Base-by-base conservation (phyloP, 2,797 vertebrate species). In the Xiphorhynchus erythropygius region DNA sequence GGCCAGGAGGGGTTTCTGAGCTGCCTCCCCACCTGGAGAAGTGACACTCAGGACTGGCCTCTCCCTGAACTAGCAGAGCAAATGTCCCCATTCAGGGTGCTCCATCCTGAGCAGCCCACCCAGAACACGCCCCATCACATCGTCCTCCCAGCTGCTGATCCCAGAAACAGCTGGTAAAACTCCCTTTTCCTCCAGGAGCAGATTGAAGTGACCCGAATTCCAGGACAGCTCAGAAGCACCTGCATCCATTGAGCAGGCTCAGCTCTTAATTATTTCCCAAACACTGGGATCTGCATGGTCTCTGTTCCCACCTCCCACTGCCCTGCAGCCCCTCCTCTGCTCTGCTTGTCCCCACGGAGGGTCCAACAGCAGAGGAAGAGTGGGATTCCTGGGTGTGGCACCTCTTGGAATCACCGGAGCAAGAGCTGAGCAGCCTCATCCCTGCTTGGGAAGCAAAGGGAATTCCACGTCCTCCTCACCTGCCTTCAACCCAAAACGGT, bases 51-150 rank as follows among this genome's bases (percentile, higher is more conserved):
- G 74, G 60, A 49, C 22, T 7, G 7, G 35, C 16, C 47, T 60
- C 27, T 44, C 42, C 9, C 11, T 41, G 8, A 17, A 28, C 21
- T 2, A 32, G 13, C n/a, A 27, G 25, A 23, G 39, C 22, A 57
- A 65, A 71, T 0, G 8, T 4, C 32, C 35, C 35, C 17, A 1
- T 13, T 21, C 65, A 56, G 15, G 2, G 1, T 3, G 47, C 14
- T 35, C 60, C 32, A 17, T 23, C 25, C 37, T 27, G 78, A 53
- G 49, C 42, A 60, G 27, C 50, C 22, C 52, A 28, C 21, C 33
- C 3, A 0, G 33, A 47, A 47, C 10, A 47, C 0, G 1, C 10
- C 37, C 50, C 12, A 0, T 39, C 57, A 9, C 30, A 39, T 4
- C 1, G 1, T 35, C 24, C 35, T 74, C 41, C n/a, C 59, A 32